Evolutionary conservation across 2,113 vertebrate genomes (phyloP), one percentile per base, ranked within the genome.

Genomic region (Zonotrichia leucophrys): DNA sequence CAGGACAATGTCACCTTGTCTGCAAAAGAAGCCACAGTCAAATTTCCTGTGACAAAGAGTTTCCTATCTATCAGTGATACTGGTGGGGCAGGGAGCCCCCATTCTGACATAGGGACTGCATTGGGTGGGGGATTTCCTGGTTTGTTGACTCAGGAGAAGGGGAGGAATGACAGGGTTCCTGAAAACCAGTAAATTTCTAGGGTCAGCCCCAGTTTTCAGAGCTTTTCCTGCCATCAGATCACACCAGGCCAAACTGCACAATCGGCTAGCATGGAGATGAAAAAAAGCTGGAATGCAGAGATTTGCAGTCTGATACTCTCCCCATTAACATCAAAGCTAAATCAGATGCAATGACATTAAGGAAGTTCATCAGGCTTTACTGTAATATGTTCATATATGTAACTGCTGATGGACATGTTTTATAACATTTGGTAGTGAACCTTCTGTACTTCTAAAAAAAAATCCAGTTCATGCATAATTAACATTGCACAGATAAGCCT

Each of bases 1-100:
- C 44, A 99, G 98, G 23, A 98, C 97, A 97, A 99, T 95, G 23
- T 99, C 99, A 5, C 98, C 98, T 58, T 98, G 97, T 94, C 99
- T 99, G 97, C 39, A 83, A 87, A 88, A 90, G 87, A 87, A 68
- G 2, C 0, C 44, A 69, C 17, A 35, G 37, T 72, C 63, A 69
- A 50, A 90, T 53, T 69, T 87, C 52, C 63, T 72, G 19, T 47
- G 66, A 78, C 41, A 74, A 59, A 67, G 16, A 33, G 41, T 74
- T 92, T 83, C 42, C 62, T 15, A 8, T 42, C 44, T 15, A 8
- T 39, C 39, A 59, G 41, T 7, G 12, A 74, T 25, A 39, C 13
- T 42, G 39, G 19, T n/a, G 23, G 66, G 82, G 49, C 17, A 37
- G 31, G 30, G 47, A 90, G 13, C 16, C 62, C 18, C 30, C 18